Evolutionary conservation across 1,140 invertebrate species (phyloP).

Genomic region (Euwallacea similis): DNA sequence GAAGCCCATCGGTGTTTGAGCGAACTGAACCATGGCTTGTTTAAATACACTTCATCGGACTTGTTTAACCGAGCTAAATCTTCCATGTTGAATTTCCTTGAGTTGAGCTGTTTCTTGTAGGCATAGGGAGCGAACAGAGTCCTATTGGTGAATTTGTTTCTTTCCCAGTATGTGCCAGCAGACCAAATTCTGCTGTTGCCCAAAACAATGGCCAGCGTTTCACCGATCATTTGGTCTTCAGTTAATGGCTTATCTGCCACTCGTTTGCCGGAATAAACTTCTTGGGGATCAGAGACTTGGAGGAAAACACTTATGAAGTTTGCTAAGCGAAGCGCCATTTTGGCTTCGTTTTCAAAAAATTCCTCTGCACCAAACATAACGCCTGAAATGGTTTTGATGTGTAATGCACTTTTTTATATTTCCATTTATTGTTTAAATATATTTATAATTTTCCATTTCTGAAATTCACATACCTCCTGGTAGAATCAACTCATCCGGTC

Average conservation of each 20-base stretch:
- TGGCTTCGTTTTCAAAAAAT: constrained; percentile 92
- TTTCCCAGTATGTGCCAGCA: constrained; percentile 91
- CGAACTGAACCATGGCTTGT: constrained; percentile 83
- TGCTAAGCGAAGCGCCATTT: constrained; percentile 90
- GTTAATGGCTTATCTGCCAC: constrained; percentile 85
- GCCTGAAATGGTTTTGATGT: constrained; percentile 50
- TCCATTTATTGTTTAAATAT: not conserved
- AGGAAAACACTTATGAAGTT: constrained; percentile 95
- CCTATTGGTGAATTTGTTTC: constrained; percentile 92
- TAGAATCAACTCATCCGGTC: constrained; percentile 71
- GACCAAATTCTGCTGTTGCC: constrained; percentile 91
- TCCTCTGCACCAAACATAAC: constrained; percentile 82
- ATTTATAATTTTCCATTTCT: not conserved
- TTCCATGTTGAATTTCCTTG: constrained; percentile 83
- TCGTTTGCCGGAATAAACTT: constrained; percentile 90
- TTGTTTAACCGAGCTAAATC: constrained; percentile 81
- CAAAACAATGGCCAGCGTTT: constrained; percentile 87
- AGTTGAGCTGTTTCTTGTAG: constrained; percentile 82
- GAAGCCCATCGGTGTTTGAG: constrained; percentile 92
- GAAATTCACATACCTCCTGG: constrained; percentile 62
- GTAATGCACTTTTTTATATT: not conserved
- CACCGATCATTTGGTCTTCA: constrained; percentile 93
- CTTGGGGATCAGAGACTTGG: constrained; percentile 90
- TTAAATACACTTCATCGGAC: constrained; percentile 80
- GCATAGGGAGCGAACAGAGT: constrained; percentile 94